Base-by-base conservation (phyloP, 2,888 invertebrate genomes). In the Mythimna loreyi region DNA sequence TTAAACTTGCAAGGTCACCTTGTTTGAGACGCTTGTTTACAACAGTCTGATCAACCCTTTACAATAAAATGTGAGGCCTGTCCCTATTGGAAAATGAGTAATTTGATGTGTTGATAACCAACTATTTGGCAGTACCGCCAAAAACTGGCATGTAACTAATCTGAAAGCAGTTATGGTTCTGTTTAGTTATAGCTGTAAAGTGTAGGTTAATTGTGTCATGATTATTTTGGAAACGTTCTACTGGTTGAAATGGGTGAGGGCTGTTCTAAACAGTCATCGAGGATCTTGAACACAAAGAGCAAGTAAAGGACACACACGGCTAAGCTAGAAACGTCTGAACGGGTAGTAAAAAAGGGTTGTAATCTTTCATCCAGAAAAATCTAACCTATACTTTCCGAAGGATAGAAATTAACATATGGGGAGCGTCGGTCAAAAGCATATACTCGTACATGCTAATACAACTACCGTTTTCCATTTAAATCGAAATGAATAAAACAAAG, bases 41-140 rank as follows among this genome's bases (percentile, higher is more conserved):
- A n/a, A n/a, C n/a, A n/a, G n/a, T n/a, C n/a, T 28, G 28, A 4
- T 28, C 28, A 28, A 28, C 28, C 28, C 28, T 3, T 1, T 33
- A 21, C 30, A 13, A 6, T 16, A 33, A 13, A 33, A 21, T 55
- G 30, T 6, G 33, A 55, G 33, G 16, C 7, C 55, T 33, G 21
- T 5, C 3, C 13, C 21, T 21, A 55, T 1, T 33, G 21, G 33
- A 13, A n/a, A 21, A 7, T 55, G 21, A 16, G 21, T 55, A 33
- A 13, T 5, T 6, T 33, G 53, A 33, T 55, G 33, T 55, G 33
- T 21, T 13, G 53, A n/a, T n/a, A n/a, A n/a, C n/a, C n/a, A n/a
- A n/a, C n/a, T 52, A 70, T 72, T 75, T 81, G 81, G 78, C 67
- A 28, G 64, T 53, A 45, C 50, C 75, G 82, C 82, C 84, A 82